Percentiles rank a stretch among this genome's conserved stretches.
Conservation (phyloP, 2,113 vertebrate species). For the Australoheros scitulus region DNA sequence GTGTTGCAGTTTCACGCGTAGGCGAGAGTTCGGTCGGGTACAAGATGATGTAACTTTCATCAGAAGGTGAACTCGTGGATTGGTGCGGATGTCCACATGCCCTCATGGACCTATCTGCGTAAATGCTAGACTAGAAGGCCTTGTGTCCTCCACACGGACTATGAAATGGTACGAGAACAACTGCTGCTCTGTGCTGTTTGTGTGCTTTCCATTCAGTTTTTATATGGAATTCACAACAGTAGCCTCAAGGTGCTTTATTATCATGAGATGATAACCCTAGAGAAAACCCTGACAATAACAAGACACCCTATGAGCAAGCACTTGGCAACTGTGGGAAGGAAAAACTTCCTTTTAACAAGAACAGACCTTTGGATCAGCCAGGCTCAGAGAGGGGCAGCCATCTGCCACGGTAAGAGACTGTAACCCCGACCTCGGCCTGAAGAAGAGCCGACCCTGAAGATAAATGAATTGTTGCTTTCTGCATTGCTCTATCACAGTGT, state of each 20-base stretch:
- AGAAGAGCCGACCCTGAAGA: too few species aligned
- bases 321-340: too few species aligned
- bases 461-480: too few species aligned
- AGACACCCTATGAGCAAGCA: neutral
- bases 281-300: neutral
- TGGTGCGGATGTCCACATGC: neutral
- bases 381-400: too few species aligned
- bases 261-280: neutral
- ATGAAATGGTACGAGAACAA: neutral
- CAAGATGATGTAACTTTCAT: too few species aligned
- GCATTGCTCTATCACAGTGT: too few species aligned
- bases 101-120: neutral
- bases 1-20: too few species aligned
- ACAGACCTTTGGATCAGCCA: too few species aligned
- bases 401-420: too few species aligned
- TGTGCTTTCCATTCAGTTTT: neutral
- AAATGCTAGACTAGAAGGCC: fast-evolving
- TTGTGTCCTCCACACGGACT: neutral
- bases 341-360: too few species aligned
- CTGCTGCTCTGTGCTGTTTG: neutral
- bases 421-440: too few species aligned
- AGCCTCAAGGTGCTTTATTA: neutral
- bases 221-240: neutral
- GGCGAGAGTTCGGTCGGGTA: too few species aligned
- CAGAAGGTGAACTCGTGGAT: fast-evolving